These are phyloP conservation scores for Takifugu rubripes DNA, from an alignment of 2,797 vertebrate species.

Conservation along the genomic window DNA sequence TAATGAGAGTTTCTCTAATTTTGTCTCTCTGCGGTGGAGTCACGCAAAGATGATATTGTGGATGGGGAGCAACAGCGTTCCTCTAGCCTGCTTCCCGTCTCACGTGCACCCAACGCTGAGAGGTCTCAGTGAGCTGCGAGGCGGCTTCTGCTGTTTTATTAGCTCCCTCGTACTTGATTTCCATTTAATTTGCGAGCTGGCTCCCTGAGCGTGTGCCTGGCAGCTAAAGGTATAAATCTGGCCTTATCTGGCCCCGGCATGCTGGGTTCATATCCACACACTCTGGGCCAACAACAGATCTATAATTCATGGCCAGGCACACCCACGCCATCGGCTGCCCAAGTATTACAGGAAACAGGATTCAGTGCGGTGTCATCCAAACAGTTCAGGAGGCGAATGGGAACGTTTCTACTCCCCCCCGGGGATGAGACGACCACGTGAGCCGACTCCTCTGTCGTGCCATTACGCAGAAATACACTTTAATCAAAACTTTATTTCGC, in stretches of 20 bases:
- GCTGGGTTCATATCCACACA: slow-evolving; percentile 80
- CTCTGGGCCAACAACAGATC: slow-evolving; percentile 78
- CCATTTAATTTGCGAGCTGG: slow-evolving; percentile 81
- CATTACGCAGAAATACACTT: slow-evolving; percentile 18
- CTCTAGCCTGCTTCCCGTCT: slow-evolving; percentile 43
- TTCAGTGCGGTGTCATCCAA: slow-evolving; percentile 69
- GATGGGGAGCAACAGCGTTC: slow-evolving; percentile 35
- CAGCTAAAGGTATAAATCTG: slow-evolving; percentile 81
- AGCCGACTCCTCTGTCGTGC: slow-evolving; percentile 50
- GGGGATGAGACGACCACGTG: slow-evolving; percentile 38
- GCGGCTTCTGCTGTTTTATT: slow-evolving; percentile 72
- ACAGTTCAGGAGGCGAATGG: slow-evolving; percentile 54
- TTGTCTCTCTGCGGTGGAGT: no score
- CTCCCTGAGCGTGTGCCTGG: slow-evolving; percentile 70
- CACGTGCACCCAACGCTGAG: slow-evolving; percentile 57
- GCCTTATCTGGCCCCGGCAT: slow-evolving; percentile 82
- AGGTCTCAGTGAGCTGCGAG: slow-evolving; percentile 50
- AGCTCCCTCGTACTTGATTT: slow-evolving; percentile 80
- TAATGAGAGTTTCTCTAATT: no score
- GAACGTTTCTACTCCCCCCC: slow-evolving; percentile 36
- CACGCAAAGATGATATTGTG: slow-evolving; percentile 15
- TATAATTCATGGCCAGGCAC: slow-evolving; percentile 81
- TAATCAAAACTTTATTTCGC: slow-evolving; percentile 46
- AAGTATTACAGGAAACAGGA: slow-evolving; percentile 70
- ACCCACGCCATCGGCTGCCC: slow-evolving; percentile 73